Evolutionary conservation across 30 jellyfish, hydroid and myxozoan species (phyloP).

Genomic region (Euphysa ruthae): DNA sequence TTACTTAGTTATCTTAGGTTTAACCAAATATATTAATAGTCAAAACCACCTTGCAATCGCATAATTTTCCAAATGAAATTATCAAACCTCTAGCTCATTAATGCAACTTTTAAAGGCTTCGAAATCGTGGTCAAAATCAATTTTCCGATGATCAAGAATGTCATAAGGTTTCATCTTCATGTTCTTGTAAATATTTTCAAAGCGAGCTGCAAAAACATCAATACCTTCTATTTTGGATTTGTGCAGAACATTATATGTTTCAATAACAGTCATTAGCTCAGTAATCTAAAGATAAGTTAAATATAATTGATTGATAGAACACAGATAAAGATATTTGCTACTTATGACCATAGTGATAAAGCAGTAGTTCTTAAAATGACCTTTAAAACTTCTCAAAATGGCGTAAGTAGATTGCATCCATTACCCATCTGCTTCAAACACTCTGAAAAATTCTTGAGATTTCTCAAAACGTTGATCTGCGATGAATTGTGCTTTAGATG

Average conservation of each 20-base stretch:
- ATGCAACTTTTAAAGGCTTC: constrained; percentile 68
- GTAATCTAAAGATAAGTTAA: constrained; percentile 29
- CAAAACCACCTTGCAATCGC: background rate
- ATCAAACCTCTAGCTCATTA: constrained; percentile 74
- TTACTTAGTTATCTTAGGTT: background rate
- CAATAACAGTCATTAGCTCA: constrained; percentile 60
- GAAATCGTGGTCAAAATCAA: constrained; percentile 83
- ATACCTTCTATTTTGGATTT: constrained; percentile 86
- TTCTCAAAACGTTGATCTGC: too few relatives aligned
- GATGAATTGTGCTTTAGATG: too few relatives aligned
- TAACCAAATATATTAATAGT: background rate
- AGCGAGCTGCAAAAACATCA: constrained; percentile 64
- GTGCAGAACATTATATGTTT: constrained; percentile 49
- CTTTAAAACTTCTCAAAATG: too few relatives aligned
- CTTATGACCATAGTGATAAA: too few relatives aligned
- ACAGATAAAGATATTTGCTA: too few relatives aligned
- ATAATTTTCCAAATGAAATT: too few relatives aligned
- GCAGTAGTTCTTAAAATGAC: too few relatives aligned
- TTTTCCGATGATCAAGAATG: constrained; percentile 70
- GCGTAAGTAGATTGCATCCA: too few relatives aligned
- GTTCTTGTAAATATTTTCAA: constrained; percentile 57
- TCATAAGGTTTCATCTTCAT: constrained; percentile 87
- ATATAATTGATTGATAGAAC: background rate
- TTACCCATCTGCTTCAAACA: too few relatives aligned
- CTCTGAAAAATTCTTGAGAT: too few relatives aligned